Conservation (phyloP, 2,797 vertebrate genomes). For the Prunella strophiata region DNA sequence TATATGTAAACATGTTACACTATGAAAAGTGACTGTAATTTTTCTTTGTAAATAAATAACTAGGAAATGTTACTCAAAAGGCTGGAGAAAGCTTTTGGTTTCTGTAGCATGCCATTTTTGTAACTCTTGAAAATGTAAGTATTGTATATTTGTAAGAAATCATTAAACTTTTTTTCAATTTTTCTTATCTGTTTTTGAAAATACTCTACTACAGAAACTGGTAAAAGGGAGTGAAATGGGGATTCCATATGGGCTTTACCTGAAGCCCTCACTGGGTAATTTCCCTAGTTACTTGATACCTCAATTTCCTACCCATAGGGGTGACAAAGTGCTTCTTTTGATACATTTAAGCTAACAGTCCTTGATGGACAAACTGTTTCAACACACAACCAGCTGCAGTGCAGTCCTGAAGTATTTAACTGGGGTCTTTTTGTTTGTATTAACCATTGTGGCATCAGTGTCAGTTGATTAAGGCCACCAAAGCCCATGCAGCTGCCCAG, state of each 20-base stretch:
- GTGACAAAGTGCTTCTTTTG: neutral
- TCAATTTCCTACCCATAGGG: neutral
- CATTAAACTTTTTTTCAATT: slow-evolving; percentile 52
- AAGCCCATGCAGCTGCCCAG: rapidly evolving
- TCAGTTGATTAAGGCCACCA: neutral
- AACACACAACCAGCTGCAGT: neutral
- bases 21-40: slow-evolving; percentile 49
- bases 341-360: neutral
- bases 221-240: neutral
- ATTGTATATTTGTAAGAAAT: slow-evolving; percentile 66
- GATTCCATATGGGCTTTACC: neutral
- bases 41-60: slow-evolving; percentile 56
- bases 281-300: neutral
- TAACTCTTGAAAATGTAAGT: slow-evolving; percentile 54
- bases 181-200: slow-evolving; percentile 1
- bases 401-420: neutral
- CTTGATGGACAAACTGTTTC: neutral
- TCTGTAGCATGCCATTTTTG: neutral
- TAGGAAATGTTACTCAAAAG: neutral
- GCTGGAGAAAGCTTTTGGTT: neutral
- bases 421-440: neutral
- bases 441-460: neutral
- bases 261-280: neutral
- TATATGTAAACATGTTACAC: slow-evolving; percentile 37
- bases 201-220: neutral